These are phyloP conservation scores for Coenobita brevimanus DNA, from an alignment of 1,140 invertebrate species.

Conservation along the genomic window DNA sequence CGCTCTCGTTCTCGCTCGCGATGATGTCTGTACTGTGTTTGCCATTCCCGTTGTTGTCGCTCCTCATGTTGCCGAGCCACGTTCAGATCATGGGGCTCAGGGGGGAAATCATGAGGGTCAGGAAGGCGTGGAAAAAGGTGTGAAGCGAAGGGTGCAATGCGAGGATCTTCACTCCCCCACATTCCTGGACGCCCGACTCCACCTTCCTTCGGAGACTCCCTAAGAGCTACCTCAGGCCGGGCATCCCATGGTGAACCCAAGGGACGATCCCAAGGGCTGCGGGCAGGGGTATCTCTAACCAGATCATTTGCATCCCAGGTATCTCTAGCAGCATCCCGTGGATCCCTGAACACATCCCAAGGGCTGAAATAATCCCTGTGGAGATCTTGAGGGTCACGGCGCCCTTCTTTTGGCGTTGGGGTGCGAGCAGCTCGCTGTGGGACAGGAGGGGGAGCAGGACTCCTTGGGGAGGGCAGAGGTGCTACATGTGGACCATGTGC, in stretches of 20 bases:
- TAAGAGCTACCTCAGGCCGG: background rate
- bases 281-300: background rate
- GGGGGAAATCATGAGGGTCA: conserved; percentile 31
- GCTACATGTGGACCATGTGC: conserved; percentile 67
- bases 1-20: background rate
- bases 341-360: conserved; percentile 57
- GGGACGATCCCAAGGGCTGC: conserved; percentile 54
- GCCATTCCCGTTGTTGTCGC: conserved; percentile 6
- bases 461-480: conserved; percentile 58
- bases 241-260: conserved; percentile 54
- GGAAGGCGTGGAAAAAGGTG: conserved; percentile 2
- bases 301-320: conserved; percentile 11
- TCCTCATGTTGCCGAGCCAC: conserved; percentile 5
- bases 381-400: conserved; percentile 44
- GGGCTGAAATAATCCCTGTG: conserved; percentile 62
- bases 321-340: conserved; percentile 30
- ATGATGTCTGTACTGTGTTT: conserved; percentile 17
- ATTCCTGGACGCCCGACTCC: background rate
- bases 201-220: conserved; percentile 25
- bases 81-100: conserved; percentile 29
- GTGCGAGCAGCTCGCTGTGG: conserved; percentile 37
- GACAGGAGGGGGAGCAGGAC: conserved; percentile 27
- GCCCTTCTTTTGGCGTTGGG: conserved; percentile 44
- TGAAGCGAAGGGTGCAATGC: background rate
- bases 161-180: conserved; percentile 27